Conservation (phyloP, 2,888 invertebrate species). For the Timandra comae region DNA sequence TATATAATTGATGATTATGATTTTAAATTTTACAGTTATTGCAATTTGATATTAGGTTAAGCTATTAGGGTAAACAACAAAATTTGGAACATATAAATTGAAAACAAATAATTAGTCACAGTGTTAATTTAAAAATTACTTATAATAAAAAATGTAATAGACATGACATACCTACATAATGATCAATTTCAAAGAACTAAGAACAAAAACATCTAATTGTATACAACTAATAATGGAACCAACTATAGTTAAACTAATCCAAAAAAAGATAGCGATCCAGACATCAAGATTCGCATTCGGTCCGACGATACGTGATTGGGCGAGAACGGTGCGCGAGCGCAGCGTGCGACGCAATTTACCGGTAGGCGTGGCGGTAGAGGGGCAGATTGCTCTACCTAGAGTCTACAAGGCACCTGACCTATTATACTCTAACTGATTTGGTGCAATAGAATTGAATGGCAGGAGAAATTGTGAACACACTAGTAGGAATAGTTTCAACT, state of each 20-base stretch:
- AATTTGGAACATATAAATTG: too few species aligned
- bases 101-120: too few species aligned
- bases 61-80: too few species aligned
- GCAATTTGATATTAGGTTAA: too few species aligned
- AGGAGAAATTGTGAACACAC: constrained; percentile 8
- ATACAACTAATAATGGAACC: too few species aligned
- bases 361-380: constrained; percentile 54
- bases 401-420: constrained; percentile 20
- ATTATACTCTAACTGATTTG: constrained; percentile 15
- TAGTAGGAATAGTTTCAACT: background rate
- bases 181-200: too few species aligned
- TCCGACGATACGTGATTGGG: constrained; percentile 50
- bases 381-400: constrained; percentile 24
- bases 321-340: constrained; percentile 50
- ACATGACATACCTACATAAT: too few species aligned
- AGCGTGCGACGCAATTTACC: constrained; percentile 50
- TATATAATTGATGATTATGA: too few species aligned
- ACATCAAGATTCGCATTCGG: constrained; percentile 46
- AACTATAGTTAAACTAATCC: constrained; percentile 10
- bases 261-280: constrained; percentile 16
- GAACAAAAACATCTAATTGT: too few species aligned
- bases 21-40: too few species aligned
- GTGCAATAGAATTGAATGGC: constrained; percentile 9
- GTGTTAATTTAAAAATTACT: too few species aligned
- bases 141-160: too few species aligned